Conservation (phyloP, 2,797 vertebrate genomes). For the Heterohyrax brucei region DNA sequence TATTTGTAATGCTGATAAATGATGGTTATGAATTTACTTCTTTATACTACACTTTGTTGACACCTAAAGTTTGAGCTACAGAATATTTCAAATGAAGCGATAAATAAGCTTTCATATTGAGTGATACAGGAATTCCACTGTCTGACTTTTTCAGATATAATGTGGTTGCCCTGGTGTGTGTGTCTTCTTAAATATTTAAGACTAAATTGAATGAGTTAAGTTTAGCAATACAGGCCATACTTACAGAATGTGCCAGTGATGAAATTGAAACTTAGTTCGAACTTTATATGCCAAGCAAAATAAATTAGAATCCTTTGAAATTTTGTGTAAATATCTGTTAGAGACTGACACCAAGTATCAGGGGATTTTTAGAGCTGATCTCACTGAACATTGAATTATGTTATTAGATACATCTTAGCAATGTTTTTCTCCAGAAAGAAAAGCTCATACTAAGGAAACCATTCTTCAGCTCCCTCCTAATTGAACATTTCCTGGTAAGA, state of each 20-base stretch:
- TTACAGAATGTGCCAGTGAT: constrained; percentile 51
- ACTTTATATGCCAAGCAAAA: constrained; percentile 54
- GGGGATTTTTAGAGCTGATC: constrained; percentile 61
- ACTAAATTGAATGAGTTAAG: constrained; percentile 41
- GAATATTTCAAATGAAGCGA: constrained; percentile 57
- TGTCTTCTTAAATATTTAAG: constrained; percentile 65
- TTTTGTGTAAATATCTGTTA: constrained; percentile 58
- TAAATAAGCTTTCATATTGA: not conserved
- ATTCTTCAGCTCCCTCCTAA: constrained; percentile 2
- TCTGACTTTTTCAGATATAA: constrained; percentile 45
- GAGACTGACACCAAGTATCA: constrained; percentile 45
- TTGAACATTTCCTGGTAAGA: constrained; percentile 64
- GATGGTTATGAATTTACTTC: constrained; percentile 49
- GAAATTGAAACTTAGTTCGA: constrained; percentile 75
- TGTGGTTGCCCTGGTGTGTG: not conserved
- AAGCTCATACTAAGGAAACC: constrained; percentile 5
- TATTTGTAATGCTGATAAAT: not conserved
- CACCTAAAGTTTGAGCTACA: not conserved
- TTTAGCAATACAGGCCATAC: not conserved
- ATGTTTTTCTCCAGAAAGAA: constrained; percentile 66
- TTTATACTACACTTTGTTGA: not conserved
- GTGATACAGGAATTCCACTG: constrained; percentile 5
- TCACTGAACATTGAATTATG: constrained; percentile 53
- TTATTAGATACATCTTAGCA: constrained; percentile 54
- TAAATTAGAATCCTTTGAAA: constrained; percentile 70